Conservation (phyloP, 2,888 invertebrate species). For the Deilephila porcellus region DNA sequence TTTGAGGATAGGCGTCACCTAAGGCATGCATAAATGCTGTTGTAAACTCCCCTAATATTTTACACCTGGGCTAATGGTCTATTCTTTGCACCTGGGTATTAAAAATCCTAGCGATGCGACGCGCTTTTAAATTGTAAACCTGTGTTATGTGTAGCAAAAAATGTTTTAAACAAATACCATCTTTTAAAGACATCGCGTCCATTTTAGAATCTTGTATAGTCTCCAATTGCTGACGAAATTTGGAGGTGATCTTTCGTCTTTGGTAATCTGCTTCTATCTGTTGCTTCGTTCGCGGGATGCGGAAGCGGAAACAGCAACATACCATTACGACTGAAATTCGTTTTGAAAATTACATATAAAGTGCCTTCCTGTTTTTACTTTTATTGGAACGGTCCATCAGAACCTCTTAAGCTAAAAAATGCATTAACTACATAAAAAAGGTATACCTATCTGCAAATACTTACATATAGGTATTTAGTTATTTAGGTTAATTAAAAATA, state of each 20-base stretch:
- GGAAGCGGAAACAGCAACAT: constrained; percentile 95
- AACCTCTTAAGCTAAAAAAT: no score
- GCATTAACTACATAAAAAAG: neutral
- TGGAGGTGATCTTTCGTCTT: constrained; percentile 91
- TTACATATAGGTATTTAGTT: neutral
- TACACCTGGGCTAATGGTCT: no score
- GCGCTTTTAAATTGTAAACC: no score
- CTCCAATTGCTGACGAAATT: constrained; percentile 92
- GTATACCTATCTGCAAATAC: neutral
- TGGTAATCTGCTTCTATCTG: constrained; percentile 97
- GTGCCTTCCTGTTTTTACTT: no score
- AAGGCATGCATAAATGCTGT: no score
- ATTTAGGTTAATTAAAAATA: neutral
- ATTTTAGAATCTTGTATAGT: constrained; percentile 94
- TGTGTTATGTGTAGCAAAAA: neutral
- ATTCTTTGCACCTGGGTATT: no score
- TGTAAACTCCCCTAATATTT: no score
- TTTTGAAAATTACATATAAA: neutral
- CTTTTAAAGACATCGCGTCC: constrained; percentile 91
- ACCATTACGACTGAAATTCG: constrained; percentile 88
- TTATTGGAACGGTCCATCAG: no score
- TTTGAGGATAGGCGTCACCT: no score
- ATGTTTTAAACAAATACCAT: constrained; percentile 82
- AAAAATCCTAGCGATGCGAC: no score
- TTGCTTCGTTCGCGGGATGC: constrained; percentile 96